Percentiles rank a stretch among this genome's conserved stretches.
phyloP scores from a whole-genome alignment of 2,113 vertebrate genomes.

The Crotalus helleri region DNA sequence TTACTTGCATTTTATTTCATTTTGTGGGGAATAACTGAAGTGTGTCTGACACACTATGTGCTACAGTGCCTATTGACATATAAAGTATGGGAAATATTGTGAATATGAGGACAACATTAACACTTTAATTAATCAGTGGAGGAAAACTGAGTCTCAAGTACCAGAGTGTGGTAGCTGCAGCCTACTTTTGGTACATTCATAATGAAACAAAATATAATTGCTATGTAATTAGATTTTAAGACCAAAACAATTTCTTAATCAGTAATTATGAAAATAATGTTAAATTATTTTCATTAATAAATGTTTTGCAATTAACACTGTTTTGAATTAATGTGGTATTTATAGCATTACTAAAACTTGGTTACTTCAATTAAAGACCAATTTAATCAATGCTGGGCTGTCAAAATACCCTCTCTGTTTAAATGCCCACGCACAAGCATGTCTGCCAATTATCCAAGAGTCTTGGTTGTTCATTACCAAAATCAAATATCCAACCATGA shows the following conservation, averaged over 20 bases:
- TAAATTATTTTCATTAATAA: conserved; percentile 44
- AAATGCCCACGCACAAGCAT: conserved; percentile 34
- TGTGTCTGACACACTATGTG: accelerated
- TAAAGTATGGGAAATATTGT: conserved; percentile 11
- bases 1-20: background rate
- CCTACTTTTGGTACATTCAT: conserved; percentile 20
- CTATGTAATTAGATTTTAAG: conserved; percentile 32
- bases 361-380: conserved; percentile 54
- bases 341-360: conserved; percentile 53
- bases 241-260: conserved; percentile 50
- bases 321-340: conserved; percentile 54
- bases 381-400: conserved; percentile 47
- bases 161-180: background rate
- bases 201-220: conserved; percentile 24
- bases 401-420: conserved; percentile 18
- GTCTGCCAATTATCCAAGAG: background rate
- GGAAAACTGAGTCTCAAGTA: background rate
- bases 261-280: conserved; percentile 39
- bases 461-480: conserved; percentile 22
- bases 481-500: conserved; percentile 6
- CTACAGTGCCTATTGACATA: conserved; percentile 6
- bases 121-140: background rate
- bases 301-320: conserved; percentile 40
- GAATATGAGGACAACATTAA: background rate
- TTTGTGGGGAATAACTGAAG: background rate